These are phyloP conservation scores for Strigamia maritima DNA, from an alignment of 2,888 invertebrate species.

Conservation along the genomic window DNA sequence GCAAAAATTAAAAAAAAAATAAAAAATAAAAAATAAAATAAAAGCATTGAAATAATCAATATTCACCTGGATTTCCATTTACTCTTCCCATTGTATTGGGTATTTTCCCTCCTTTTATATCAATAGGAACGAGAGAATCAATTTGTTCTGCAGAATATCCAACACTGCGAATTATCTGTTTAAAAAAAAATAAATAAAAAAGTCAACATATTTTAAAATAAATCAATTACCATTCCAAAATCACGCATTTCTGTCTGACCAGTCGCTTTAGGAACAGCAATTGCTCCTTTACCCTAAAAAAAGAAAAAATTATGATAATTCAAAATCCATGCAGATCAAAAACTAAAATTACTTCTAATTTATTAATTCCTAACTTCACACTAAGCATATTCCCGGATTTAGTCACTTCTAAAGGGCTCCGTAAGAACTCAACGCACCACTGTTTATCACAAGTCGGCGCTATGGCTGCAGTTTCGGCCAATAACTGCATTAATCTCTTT, in stretches of 20 bases:
- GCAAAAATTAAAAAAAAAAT: background rate
- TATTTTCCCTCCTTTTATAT: constrained; percentile 63
- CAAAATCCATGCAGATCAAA: background rate
- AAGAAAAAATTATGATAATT: background rate
- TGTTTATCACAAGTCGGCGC: too few relatives aligned
- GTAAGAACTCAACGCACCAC: background rate
- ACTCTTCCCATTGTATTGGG: constrained; percentile 61
- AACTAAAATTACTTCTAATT: constrained; percentile 13
- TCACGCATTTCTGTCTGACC: constrained; percentile 63
- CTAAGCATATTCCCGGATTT: background rate
- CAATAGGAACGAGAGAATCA: constrained; percentile 72
- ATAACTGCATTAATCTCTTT: background rate
- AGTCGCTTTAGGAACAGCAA: constrained; percentile 60
- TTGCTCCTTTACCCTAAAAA: constrained; percentile 47
- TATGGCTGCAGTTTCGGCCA: background rate
- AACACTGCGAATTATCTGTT: constrained; percentile 71
- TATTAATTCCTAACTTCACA: constrained; percentile 24
- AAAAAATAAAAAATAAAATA: too few relatives aligned
- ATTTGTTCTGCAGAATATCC: constrained; percentile 79
- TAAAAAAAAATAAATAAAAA: too few relatives aligned
- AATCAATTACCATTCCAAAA: constrained; percentile 65
- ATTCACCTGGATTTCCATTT: constrained; percentile 53
- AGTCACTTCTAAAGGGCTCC: background rate
- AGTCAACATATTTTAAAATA: background rate
- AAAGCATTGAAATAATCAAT: background rate